phyloP scores from a whole-genome alignment of 2,113 vertebrate genomes.

The Nipponia nippon region DNA sequence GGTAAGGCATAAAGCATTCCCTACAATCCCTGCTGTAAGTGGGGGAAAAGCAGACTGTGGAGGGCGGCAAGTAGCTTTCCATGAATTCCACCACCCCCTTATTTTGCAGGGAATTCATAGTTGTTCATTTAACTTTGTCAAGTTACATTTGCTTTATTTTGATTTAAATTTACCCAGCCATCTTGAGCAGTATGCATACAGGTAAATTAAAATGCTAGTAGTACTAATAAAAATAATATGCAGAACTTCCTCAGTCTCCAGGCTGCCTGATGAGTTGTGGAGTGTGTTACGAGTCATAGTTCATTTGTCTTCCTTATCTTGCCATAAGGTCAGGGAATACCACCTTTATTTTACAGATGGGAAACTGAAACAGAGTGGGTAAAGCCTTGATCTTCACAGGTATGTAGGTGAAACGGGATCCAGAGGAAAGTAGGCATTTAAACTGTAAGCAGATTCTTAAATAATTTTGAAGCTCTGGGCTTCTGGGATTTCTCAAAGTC shows the following conservation, averaged over 20 bases:
- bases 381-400: background rate
- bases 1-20: background rate
- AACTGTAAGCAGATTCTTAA: background rate
- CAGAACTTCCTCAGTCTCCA: background rate
- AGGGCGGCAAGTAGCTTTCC: background rate
- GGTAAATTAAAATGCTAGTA: background rate
- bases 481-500: background rate
- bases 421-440: background rate
- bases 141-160: background rate
- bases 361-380: background rate
- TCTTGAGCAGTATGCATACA: background rate
- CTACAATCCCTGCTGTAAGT: background rate
- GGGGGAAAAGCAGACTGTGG: background rate
- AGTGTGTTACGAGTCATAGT: background rate
- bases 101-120: background rate
- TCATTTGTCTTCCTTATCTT: background rate
- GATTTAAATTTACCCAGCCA: background rate
- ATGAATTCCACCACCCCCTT: background rate
- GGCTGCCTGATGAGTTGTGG: background rate
- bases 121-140: background rate
- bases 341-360: background rate
- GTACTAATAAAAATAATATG: background rate
- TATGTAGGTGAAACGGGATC: background rate
- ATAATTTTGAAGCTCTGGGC: background rate
- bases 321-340: background rate